Base-by-base conservation (phyloP, 2,888 invertebrate genomes). In the Maniola hyperantus region DNA sequence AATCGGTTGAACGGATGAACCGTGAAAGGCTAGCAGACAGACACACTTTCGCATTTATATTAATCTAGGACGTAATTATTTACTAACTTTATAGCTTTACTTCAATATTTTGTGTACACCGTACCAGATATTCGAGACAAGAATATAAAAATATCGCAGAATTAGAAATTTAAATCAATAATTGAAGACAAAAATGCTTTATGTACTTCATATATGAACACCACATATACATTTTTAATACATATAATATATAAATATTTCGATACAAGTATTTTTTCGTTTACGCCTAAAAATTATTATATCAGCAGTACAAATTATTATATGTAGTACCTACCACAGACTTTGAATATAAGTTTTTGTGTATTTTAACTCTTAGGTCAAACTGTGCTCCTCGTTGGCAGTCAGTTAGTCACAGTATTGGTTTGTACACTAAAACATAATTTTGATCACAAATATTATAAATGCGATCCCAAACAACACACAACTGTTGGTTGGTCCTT, bases 261-360 rank as follows among this genome's bases (percentile, higher is more conserved):
- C 11, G 50, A 11, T 51, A 26, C 11, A 51, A 51, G 13, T 51
- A n/a, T 48, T 26, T 11, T 51, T 26, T 50, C 11, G 15, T 18
- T 15, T 10, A 48, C 15, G 33, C 15, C 18, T 48, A 18, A 11
- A 61, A 51, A 61, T n/a, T n/a, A 11, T 13, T 1, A 33, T 13
- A 61, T 39, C 36, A 36, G 34, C 66, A 59, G 42, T 66, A 69
- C 63, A 69, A 66, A 66, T 53, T 59, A 63, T 34, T 48, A 63
- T 26, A n/a, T n/a, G n/a, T n/a, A 69, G 66, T 60, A 42, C 20
- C n/a, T 20, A 54, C 34, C 42, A n/a, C n/a, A 26, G 26, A 10
- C 26, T 42, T 20, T 57, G 20, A 57, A 5, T 42, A 13, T 42
- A 13, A 57, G 39, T 57, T 57, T 57, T 57, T 13, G 36, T 10